Evolutionary conservation across 1,140 invertebrate genomes (phyloP).

Genomic region (Whitmania pigra): DNA sequence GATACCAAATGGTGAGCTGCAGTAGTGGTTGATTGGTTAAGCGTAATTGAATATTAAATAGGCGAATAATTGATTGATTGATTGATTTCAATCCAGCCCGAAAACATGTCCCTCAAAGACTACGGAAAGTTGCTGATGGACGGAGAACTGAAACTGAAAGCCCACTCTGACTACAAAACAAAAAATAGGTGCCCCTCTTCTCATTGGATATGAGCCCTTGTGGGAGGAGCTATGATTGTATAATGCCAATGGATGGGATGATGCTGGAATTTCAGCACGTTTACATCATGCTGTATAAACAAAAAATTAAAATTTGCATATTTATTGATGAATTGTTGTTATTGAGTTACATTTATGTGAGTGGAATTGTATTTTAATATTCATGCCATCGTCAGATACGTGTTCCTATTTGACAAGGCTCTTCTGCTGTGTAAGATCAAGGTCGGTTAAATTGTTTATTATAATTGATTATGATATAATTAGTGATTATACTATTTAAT

Average conservation of each 20-base stretch:
- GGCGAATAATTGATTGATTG: too few species aligned
- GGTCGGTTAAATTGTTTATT: slow-evolving; percentile 45
- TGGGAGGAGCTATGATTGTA: too few species aligned
- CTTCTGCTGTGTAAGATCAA: slow-evolving; percentile 84
- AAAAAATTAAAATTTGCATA: too few species aligned
- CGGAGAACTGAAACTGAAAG: slow-evolving; percentile 81
- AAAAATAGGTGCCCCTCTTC: slow-evolving; percentile 49
- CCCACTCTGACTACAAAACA: slow-evolving; percentile 69
- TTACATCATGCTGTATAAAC: too few species aligned
- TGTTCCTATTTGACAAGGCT: slow-evolving; percentile 91
- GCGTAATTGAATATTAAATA: not conserved
- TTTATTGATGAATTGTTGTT: too few species aligned
- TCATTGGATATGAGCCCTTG: too few species aligned
- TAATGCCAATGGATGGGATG: too few species aligned
- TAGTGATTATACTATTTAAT: not conserved
- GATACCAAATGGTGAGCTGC: slow-evolving; percentile 42
- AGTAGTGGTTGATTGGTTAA: not conserved
- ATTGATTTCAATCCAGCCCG: slow-evolving; percentile 43
- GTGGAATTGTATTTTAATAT: too few species aligned
- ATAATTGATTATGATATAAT: not conserved
- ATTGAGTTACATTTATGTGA: too few species aligned
- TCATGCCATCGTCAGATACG: slow-evolving; percentile 52
- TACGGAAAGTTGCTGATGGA: slow-evolving; percentile 81
- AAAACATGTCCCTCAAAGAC: slow-evolving; percentile 64
- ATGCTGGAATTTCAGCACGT: too few species aligned